These are phyloP conservation scores for Xestia xanthographa DNA, from an alignment of 2,888 invertebrate genomes.

Conservation along the genomic window DNA sequence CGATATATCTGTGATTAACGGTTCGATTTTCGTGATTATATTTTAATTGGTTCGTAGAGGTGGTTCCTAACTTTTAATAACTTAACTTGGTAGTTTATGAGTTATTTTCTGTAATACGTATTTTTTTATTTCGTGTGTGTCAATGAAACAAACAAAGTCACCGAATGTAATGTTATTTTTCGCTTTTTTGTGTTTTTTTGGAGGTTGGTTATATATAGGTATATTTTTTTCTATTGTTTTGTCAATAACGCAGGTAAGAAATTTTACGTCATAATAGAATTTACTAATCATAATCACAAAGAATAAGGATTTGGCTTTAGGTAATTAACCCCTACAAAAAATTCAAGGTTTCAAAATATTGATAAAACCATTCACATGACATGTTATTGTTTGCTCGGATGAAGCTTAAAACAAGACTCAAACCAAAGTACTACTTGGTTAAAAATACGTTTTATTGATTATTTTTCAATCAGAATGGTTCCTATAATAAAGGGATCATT, in stretches of 20 bases:
- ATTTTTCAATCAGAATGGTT: neutral
- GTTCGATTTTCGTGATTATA: no score
- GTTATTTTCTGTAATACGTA: no score
- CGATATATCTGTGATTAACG: no score
- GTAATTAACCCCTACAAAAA: constrained; percentile 9
- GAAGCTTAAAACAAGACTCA: constrained; percentile 3
- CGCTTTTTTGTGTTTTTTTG: no score
- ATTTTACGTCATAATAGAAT: neutral
- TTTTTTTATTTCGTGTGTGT: no score
- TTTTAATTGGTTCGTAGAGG: no score
- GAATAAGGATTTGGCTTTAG: neutral
- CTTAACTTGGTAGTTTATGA: no score
- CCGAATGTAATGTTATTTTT: no score
- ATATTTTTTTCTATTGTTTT: neutral
- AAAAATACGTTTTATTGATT: neutral
- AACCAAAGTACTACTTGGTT: neutral
- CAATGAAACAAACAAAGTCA: no score
- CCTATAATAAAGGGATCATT: neutral
- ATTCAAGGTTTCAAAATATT: constrained; percentile 1
- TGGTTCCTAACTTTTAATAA: no score
- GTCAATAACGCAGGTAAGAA: neutral
- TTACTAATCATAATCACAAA: neutral
- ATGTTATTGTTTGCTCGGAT: neutral
- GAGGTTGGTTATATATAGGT: neutral
- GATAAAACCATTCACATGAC: neutral